A percentile compares a stretch with the other conserved stretches of the same genome.
Evolutionary conservation across 2,888 invertebrate genomes (phyloP).

Genomic region (Epirrhoe alternata): DNA sequence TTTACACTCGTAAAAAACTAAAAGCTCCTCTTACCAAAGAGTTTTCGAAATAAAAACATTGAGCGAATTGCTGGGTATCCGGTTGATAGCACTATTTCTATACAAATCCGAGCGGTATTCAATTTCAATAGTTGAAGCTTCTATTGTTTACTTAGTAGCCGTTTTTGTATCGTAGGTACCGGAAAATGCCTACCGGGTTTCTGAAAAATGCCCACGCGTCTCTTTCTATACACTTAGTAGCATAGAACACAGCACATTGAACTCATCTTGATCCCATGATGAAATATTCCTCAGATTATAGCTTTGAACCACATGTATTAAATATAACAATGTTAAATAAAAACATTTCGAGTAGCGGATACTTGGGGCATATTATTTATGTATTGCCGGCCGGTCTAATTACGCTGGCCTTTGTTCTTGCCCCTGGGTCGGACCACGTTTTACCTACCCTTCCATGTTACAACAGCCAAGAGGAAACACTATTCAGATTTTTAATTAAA

Average conservation of each 20-base stretch:
- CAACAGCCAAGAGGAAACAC: slow-evolving; percentile 50
- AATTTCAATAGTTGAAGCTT: slow-evolving; percentile 38
- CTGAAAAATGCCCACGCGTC: not conserved
- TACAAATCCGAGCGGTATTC: slow-evolving; percentile 48
- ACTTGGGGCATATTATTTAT: slow-evolving; percentile 85
- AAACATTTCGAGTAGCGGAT: slow-evolving; percentile 80
- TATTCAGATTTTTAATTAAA: not conserved
- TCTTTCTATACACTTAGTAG: not conserved
- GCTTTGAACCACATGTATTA: slow-evolving; percentile 53
- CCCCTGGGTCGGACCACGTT: slow-evolving; percentile 50
- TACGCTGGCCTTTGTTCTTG: slow-evolving; percentile 82
- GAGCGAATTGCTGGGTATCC: slow-evolving; percentile 61
- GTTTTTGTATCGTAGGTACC: slow-evolving; percentile 20
- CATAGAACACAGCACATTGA: not conserved
- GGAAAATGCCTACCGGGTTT: slow-evolving; percentile 38
- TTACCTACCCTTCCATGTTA: slow-evolving; percentile 25
- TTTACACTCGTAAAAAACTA: slow-evolving; percentile 58
- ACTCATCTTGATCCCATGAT: not conserved
- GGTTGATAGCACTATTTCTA: slow-evolving; percentile 57
- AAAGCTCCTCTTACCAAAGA: slow-evolving; percentile 66
- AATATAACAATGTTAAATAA: slow-evolving; percentile 81
- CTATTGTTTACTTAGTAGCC: slow-evolving; percentile 37
- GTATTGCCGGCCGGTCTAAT: slow-evolving; percentile 83
- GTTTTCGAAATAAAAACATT: slow-evolving; percentile 61
- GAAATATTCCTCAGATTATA: slow-evolving; percentile 49